Evolutionary conservation across 2,797 vertebrate species (phyloP).

Genomic region (Syngnathus rostellatus): DNA sequence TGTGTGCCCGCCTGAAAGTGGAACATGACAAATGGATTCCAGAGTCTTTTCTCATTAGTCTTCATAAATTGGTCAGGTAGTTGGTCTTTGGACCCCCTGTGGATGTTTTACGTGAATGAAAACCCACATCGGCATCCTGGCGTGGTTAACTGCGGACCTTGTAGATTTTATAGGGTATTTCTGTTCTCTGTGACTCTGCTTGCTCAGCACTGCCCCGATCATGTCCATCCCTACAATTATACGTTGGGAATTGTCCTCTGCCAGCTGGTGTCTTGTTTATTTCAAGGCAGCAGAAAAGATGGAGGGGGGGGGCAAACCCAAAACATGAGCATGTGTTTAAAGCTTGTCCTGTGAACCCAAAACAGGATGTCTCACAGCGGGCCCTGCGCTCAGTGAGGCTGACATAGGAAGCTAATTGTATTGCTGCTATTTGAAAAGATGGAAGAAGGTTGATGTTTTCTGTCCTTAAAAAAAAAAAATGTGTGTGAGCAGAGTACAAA

Average conservation of each 20-base stretch:
- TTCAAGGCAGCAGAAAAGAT: conserved; percentile 24
- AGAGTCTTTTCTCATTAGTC: not conserved
- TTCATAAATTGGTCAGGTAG: not conserved
- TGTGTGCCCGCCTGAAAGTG: not conserved
- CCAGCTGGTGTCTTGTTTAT: conserved; percentile 54
- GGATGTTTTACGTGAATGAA: conserved; percentile 29
- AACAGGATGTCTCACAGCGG: conserved; percentile 70
- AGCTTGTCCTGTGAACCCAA: conserved; percentile 57
- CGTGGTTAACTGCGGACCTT: conserved; percentile 35
- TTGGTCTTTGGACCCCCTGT: conserved; percentile 29
- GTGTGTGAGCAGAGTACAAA: not conserved
- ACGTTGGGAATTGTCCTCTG: conserved; percentile 26
- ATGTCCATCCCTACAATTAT: conserved; percentile 27
- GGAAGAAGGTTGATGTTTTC: conserved; percentile 9
- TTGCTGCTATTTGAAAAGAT: conserved; percentile 35
- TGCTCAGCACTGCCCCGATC: conserved; percentile 22
- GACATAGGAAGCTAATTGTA: conserved; percentile 60
- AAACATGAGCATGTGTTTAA: conserved; percentile 64
- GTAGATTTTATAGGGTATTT: conserved; percentile 24
- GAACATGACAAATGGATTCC: not conserved
- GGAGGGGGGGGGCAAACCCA: conserved; percentile 30
- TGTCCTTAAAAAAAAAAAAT: not conserved
- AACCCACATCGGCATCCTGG: conserved; percentile 45
- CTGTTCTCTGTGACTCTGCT: conserved; percentile 18
- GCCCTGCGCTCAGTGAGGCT: conserved; percentile 42